Percentiles rank a stretch among this genome's conserved stretches.
phyloP scores from a whole-genome alignment of 2,797 vertebrate genomes.

The Holocentrus rufus region DNA sequence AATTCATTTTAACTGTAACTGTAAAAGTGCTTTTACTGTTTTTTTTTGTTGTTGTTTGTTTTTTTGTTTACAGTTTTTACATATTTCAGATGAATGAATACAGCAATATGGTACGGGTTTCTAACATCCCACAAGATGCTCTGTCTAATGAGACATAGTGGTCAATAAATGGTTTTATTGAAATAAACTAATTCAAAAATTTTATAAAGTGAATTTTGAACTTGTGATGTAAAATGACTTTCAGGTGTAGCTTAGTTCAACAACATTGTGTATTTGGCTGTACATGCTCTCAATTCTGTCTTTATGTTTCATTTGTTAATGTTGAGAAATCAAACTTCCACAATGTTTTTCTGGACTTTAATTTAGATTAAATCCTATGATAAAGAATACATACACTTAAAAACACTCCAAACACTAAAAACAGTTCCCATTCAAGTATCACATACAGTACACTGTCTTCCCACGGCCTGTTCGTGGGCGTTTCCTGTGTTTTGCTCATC shows the following conservation, averaged over 20 bases:
- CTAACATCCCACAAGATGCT: too few relatives aligned
- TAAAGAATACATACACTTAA: neutral
- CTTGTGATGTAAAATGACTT: neutral
- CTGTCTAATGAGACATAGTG: neutral
- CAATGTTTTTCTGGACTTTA: neutral
- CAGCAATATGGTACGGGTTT: too few relatives aligned
- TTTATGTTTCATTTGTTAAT: neutral
- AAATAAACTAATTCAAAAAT: neutral
- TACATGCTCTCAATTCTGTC: neutral
- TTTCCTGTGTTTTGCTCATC: neutral
- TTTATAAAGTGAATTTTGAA: too few relatives aligned
- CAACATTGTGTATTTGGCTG: neutral
- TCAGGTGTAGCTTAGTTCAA: neutral
- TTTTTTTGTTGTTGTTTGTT: too few relatives aligned
- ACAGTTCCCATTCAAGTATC: neutral
- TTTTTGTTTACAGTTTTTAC: too few relatives aligned
- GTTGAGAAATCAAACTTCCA: neutral
- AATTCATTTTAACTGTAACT: too few relatives aligned
- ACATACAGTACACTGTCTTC: neutral
- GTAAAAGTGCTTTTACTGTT: too few relatives aligned
- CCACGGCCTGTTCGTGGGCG: neutral
- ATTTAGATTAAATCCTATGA: neutral
- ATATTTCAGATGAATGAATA: too few relatives aligned
- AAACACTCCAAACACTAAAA: neutral
- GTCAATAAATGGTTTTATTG: neutral